Evolutionary conservation across 2,797 vertebrate species (phyloP).

Genomic region (Pipistrellus kuhlii): DNA sequence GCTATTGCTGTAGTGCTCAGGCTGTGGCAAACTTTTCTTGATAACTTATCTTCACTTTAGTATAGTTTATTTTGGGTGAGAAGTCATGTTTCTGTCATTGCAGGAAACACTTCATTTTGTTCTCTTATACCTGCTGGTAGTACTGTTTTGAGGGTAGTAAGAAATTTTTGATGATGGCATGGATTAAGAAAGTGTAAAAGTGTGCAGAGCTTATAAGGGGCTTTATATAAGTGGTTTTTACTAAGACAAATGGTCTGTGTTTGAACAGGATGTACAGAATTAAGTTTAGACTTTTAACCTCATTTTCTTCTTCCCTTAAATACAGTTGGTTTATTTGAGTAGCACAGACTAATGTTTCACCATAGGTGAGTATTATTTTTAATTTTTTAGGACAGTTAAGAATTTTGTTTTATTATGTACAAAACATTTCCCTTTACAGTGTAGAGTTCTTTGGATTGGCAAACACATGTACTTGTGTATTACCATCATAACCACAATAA

Average conservation of each 20-base stretch:
- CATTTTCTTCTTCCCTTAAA: conserved; percentile 30
- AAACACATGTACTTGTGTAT: not conserved
- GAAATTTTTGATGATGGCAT: not conserved
- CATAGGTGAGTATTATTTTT: not conserved
- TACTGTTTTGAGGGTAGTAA: conserved; percentile 38
- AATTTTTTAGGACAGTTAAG: conserved; percentile 13
- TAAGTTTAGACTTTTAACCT: not conserved
- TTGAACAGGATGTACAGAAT: not conserved
- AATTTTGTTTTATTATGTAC: not conserved
- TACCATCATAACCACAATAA: not conserved
- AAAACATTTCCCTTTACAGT: not conserved
- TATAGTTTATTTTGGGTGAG: conserved; percentile 9
- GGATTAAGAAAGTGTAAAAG: not conserved
- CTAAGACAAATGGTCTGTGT: not conserved
- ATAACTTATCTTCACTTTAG: not conserved
- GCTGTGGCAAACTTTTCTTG: conserved; percentile 26
- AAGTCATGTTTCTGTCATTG: conserved; percentile 41
- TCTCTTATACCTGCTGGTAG: conserved; percentile 26
- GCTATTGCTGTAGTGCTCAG: not conserved
- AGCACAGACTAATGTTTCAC: not conserved
- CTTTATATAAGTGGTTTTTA: not conserved
- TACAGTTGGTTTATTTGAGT: not conserved
- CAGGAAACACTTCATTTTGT: conserved; percentile 47
- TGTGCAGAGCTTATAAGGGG: not conserved
- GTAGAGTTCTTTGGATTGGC: not conserved